Evolutionary conservation across 2,113 vertebrate genomes (phyloP).

Genomic region (Poeciliopsis retropinna): DNA sequence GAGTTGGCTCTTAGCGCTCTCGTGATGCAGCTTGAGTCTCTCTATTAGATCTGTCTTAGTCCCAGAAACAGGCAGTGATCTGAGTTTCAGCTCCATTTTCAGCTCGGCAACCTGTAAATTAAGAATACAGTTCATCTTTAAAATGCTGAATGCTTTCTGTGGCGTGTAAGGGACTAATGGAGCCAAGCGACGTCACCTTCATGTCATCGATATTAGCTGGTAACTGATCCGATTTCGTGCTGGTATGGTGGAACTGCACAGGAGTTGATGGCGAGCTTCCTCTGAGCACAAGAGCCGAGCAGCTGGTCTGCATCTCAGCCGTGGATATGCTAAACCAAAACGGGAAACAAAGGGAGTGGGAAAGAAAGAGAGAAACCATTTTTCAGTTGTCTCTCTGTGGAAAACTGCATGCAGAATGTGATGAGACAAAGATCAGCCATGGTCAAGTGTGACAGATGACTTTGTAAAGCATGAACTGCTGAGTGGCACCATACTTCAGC

Average conservation of each 20-base stretch:
- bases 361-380: slow-evolving; percentile 45
- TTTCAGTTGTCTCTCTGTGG: slow-evolving; percentile 59
- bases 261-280: slow-evolving; percentile 74
- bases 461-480: background rate
- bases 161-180: background rate
- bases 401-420: slow-evolving; percentile 54
- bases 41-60: slow-evolving; percentile 97
- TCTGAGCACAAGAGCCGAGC: slow-evolving; percentile 55
- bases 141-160: background rate
- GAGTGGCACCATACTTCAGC: slow-evolving; percentile 83
- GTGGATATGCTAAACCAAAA: slow-evolving; percentile 70
- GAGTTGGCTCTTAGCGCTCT: slow-evolving; percentile 59
- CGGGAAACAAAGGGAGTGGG: slow-evolving; percentile 36
- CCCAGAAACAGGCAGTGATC: slow-evolving; percentile 94
- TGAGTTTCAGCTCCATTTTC: slow-evolving; percentile 93
- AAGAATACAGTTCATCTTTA: background rate
- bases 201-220: slow-evolving; percentile 93
- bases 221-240: slow-evolving; percentile 82
- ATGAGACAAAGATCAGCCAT: slow-evolving; percentile 51
- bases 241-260: slow-evolving; percentile 65
- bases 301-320: slow-evolving; percentile 85
- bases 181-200: slow-evolving; percentile 84
- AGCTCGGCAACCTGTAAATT: slow-evolving; percentile 90
- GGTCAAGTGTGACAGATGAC: slow-evolving; percentile 26
- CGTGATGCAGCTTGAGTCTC: slow-evolving; percentile 78